Percentiles rank a stretch among this genome's conserved stretches.
Conservation (phyloP, 1,140 invertebrate species). For the Pararge aegeria region DNA sequence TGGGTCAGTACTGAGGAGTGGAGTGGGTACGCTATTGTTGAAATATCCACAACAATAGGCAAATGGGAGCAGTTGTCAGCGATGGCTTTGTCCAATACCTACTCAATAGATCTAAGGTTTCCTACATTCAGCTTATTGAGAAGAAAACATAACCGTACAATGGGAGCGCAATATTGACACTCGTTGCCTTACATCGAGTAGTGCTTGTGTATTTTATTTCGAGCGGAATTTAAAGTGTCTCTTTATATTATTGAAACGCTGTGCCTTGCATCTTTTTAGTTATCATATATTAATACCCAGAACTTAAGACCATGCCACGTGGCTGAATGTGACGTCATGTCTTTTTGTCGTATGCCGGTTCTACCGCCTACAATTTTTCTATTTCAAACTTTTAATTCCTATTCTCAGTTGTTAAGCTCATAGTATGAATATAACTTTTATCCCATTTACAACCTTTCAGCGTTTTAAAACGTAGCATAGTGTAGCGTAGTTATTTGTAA, state of each 20-base stretch:
- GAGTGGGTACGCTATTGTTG: conserved; percentile 43
- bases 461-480: too few species aligned
- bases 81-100: conserved; percentile 61
- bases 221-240: not conserved
- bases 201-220: conserved; percentile 15
- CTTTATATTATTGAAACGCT: not conserved
- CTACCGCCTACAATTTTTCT: too few species aligned
- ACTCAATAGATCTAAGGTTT: conserved; percentile 65
- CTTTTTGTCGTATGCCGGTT: too few species aligned
- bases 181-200: conserved; percentile 3
- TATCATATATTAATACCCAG: too few species aligned
- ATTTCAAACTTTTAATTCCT: too few species aligned
- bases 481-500: too few species aligned
- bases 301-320: too few species aligned
- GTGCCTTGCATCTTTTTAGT: too few species aligned
- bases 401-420: too few species aligned
- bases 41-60: conserved; percentile 51
- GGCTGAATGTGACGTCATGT: too few species aligned
- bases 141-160: conserved; percentile 45
- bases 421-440: too few species aligned
- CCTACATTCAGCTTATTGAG: conserved; percentile 42
- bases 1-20: conserved; percentile 46
- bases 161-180: conserved; percentile 17
- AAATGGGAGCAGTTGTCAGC: conserved; percentile 58
- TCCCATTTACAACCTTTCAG: too few species aligned